Conservation (phyloP, 1,140 invertebrate genomes). For the Conus ventricosus region DNA sequence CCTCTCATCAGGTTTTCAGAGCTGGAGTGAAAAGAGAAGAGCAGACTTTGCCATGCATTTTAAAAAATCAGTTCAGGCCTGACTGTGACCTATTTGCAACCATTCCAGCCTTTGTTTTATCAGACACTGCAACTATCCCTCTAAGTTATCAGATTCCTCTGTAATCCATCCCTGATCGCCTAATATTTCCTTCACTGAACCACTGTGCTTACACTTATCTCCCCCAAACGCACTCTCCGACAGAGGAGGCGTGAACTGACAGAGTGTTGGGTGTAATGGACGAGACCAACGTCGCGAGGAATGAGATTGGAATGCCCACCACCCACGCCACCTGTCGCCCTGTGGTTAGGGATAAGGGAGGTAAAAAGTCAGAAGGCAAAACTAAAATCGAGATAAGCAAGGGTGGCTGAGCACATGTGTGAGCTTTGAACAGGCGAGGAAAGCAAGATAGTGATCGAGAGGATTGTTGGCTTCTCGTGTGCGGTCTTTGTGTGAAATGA, state of each 20-base stretch:
- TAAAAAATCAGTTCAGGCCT: too few relatives aligned
- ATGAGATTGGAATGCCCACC: not conserved
- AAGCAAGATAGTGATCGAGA: not conserved
- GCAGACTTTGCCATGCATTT: too few relatives aligned
- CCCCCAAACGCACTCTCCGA: not conserved
- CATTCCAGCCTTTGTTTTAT: too few relatives aligned
- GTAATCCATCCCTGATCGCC: not conserved
- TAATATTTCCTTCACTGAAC: not conserved
- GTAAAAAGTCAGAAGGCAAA: too few relatives aligned
- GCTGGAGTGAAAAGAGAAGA: too few relatives aligned
- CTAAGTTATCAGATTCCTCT: not conserved
- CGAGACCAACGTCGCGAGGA: not conserved
- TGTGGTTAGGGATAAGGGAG: not conserved
- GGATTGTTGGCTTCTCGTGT: not conserved
- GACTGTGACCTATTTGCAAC: too few relatives aligned
- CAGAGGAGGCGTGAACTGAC: not conserved
- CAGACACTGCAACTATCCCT: not conserved
- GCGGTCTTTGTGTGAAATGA: not conserved
- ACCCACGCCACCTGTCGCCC: conserved; percentile 9
- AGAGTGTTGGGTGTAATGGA: not conserved
- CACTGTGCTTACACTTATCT: not conserved
- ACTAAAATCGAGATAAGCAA: not conserved
- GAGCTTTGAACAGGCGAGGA: not conserved
- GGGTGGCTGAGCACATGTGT: not conserved
- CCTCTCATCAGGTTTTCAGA: too few relatives aligned